Conservation (phyloP, 2,797 vertebrate species). For the Amblyraja radiata region DNA sequence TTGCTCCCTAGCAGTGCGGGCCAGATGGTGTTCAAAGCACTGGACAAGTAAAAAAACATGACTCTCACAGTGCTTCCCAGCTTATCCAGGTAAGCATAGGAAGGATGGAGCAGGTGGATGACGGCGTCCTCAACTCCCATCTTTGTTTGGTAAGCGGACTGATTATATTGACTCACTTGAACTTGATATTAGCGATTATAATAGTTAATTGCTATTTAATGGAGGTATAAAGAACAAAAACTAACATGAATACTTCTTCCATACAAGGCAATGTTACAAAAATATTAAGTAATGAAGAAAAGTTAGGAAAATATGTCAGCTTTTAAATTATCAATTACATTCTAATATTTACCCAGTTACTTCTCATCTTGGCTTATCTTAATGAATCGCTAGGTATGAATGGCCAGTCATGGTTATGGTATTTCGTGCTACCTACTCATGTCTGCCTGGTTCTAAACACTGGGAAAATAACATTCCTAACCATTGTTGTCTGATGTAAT, state of each 20-base stretch:
- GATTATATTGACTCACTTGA: no score
- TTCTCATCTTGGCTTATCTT: not conserved
- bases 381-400: not conserved
- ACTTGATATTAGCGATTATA: not conserved
- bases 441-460: not conserved
- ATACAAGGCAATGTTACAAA: not conserved
- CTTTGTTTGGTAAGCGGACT: no score
- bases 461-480: not conserved
- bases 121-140: no score
- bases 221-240: not conserved
- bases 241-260: not conserved
- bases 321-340: not conserved
- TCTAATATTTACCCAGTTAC: not conserved
- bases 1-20: no score
- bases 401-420: not conserved
- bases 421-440: not conserved
- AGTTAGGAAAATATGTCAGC: no score
- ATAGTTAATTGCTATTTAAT: not conserved
- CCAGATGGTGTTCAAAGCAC: no score
- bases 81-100: no score
- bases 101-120: no score
- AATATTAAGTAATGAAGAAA: not conserved
- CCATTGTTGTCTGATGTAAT: not conserved
- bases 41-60: no score
- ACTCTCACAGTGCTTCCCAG: no score